Percentiles rank a stretch among this genome's conserved stretches.
Conservation (phyloP, 1,140 invertebrate genomes). For the Eriosoma lanigerum region DNA sequence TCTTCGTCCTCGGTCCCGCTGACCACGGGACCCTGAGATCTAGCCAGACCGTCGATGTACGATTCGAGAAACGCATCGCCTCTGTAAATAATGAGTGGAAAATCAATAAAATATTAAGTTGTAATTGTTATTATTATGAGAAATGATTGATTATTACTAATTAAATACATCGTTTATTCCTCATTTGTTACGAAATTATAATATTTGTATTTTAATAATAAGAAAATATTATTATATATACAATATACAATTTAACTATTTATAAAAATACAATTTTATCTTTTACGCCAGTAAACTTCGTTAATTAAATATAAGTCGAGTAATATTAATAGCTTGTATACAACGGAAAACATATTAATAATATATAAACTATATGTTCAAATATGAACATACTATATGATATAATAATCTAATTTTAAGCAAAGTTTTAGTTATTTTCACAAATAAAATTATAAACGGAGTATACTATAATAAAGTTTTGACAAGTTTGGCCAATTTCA, state of each 20-base stretch:
- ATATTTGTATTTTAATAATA: no score
- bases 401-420: not conserved
- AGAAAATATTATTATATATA: no score
- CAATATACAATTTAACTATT: no score
- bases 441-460: not conserved
- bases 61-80: constrained; percentile 47
- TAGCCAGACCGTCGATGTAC: constrained; percentile 41
- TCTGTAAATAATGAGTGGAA: constrained; percentile 1
- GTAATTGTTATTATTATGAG: no score
- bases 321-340: no score
- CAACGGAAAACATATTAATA: no score
- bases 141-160: no score
- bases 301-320: no score
- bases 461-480: constrained; percentile 39
- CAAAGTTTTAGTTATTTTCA: not conserved
- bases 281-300: no score
- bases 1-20: constrained; percentile 30
- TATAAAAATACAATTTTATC: no score
- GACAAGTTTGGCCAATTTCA: constrained; percentile 26
- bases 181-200: no score
- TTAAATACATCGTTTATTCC: no score
- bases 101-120: not conserved
- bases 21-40: constrained; percentile 34
- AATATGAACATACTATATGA: not conserved
- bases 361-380: not conserved